Evolutionary conservation across 2,797 vertebrate species (phyloP).

Genomic region (Mastacembelus armatus): DNA sequence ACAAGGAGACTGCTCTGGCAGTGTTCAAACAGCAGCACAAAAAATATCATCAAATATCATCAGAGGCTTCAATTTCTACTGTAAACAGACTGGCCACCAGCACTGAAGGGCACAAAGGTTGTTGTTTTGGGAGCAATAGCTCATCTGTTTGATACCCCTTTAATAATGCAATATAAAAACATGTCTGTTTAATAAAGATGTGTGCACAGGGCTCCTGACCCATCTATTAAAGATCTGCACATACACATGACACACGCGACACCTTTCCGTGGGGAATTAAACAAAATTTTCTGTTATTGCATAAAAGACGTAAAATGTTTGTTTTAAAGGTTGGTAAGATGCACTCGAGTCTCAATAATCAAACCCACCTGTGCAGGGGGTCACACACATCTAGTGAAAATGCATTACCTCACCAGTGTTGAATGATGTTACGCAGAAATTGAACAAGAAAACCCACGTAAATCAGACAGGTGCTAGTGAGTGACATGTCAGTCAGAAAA

Average conservation of each 20-base stretch:
- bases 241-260: not conserved
- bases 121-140: slow-evolving; percentile 30
- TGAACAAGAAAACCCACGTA: not conserved
- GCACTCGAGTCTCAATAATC: not conserved
- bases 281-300: not conserved
- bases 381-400: not conserved
- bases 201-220: not conserved
- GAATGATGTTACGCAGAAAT: not conserved
- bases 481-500: not conserved
- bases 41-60: slow-evolving; percentile 70
- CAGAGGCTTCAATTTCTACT: slow-evolving; percentile 62
- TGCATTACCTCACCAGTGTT: not conserved
- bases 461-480: slow-evolving; percentile 16
- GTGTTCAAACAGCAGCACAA: slow-evolving; percentile 14
- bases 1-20: not conserved
- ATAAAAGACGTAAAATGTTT: not conserved
- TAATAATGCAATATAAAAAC: slow-evolving; percentile 64
- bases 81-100: slow-evolving; percentile 56
- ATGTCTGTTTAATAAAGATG: slow-evolving; percentile 8
- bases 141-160: slow-evolving; percentile 38
- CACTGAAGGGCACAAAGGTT: not conserved
- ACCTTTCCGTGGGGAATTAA: not conserved
- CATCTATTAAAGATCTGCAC: not conserved
- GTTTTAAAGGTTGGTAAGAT: not conserved
- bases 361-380: slow-evolving; percentile 15